Conservation (phyloP, 2,797 vertebrate species). For the Naso thynnoides region DNA sequence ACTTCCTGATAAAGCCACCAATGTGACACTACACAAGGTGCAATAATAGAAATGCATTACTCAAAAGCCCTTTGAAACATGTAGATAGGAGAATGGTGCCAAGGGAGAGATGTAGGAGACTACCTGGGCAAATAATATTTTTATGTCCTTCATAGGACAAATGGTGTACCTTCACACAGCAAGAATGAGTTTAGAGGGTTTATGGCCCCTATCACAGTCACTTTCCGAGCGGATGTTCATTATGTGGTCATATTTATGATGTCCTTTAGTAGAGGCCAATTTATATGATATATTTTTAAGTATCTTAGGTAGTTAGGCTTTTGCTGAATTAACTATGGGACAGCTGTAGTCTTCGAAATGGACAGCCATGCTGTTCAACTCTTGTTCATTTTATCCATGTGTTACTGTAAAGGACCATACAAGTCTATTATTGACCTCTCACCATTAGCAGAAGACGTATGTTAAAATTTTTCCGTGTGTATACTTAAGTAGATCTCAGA, state of each 20-base stretch:
- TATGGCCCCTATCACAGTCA: slow-evolving; percentile 75
- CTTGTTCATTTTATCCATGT: slow-evolving; percentile 20
- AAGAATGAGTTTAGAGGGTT: slow-evolving; percentile 68
- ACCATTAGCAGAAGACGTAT: too few relatives aligned
- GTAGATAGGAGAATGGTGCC: slow-evolving; percentile 73
- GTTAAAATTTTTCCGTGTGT: too few relatives aligned
- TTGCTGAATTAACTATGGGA: slow-evolving; percentile 40
- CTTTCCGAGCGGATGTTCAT: slow-evolving; percentile 76
- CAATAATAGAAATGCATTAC: slow-evolving; percentile 86
- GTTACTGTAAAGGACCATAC: too few relatives aligned
- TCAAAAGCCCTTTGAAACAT: slow-evolving; percentile 79
- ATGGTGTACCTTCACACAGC: slow-evolving; percentile 62
- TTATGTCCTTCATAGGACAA: slow-evolving; percentile 73
- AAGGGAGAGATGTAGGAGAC: slow-evolving; percentile 71
- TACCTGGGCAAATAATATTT: slow-evolving; percentile 78
- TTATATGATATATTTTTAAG: slow-evolving; percentile 71
- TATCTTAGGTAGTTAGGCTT: slow-evolving; percentile 59
- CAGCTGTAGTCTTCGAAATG: slow-evolving; percentile 36
- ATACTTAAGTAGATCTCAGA: too few relatives aligned
- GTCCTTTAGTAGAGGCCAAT: slow-evolving; percentile 62
- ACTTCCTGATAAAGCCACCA: slow-evolving; percentile 84
- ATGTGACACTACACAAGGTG: slow-evolving; percentile 79
- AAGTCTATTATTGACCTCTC: too few relatives aligned
- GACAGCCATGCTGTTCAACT: slow-evolving; percentile 5
- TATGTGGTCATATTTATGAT: slow-evolving; percentile 75